Evolutionary conservation across 1,140 invertebrate species (phyloP).

Genomic region (Tetramorium simillimum): DNA sequence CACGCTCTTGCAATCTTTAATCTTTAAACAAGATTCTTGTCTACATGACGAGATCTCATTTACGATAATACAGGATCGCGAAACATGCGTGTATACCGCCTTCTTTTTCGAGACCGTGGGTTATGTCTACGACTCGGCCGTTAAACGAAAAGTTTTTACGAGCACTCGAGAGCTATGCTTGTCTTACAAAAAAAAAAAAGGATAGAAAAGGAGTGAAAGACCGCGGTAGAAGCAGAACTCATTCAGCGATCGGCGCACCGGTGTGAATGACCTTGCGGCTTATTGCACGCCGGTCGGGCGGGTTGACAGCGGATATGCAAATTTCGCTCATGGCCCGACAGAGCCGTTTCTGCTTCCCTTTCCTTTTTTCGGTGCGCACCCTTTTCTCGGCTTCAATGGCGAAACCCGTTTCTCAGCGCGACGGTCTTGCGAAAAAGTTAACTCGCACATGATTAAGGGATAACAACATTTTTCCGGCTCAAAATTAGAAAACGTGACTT

Average conservation of each 20-base stretch:
- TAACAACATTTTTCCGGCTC: not conserved
- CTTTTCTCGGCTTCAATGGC: constrained; percentile 64
- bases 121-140: constrained; percentile 27
- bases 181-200: constrained; percentile 36
- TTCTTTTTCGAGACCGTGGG: not conserved
- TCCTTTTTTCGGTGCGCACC: constrained; percentile 12
- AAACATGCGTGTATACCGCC: constrained; percentile 9
- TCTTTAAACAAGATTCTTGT: constrained; percentile 40
- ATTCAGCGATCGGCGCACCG: constrained; percentile 75
- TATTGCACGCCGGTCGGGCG: constrained; percentile 72
- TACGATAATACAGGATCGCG: constrained; percentile 29
- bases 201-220: constrained; percentile 22
- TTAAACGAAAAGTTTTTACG: constrained; percentile 49
- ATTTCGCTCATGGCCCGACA: constrained; percentile 74
- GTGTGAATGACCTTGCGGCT: constrained; percentile 80
- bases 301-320: constrained; percentile 83
- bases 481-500: not conserved
- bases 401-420: constrained; percentile 76
- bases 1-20: constrained; percentile 32
- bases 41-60: constrained; percentile 43
- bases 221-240: constrained; percentile 66
- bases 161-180: not conserved
- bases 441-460: constrained; percentile 32
- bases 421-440: constrained; percentile 48
- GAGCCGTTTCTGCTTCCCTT: constrained; percentile 31